These are phyloP conservation scores for Nycticebus coucang DNA, from an alignment of 2,113 vertebrate species.

Conservation along the genomic window DNA sequence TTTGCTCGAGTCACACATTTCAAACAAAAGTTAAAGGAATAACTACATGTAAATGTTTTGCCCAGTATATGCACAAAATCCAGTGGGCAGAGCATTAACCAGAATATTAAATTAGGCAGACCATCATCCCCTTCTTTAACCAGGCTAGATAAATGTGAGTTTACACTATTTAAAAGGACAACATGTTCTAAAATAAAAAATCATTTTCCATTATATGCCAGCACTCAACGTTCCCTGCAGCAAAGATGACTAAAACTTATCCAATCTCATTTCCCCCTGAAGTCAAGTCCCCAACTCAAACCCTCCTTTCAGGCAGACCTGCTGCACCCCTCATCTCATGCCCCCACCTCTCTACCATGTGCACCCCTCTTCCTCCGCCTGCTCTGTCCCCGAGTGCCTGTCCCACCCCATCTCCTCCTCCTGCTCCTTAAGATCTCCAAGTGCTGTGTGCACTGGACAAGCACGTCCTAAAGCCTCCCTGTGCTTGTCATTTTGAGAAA, in stretches of 20 bases:
- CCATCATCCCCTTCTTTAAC: constrained; percentile 34
- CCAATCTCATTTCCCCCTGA: background rate
- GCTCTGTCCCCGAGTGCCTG: background rate
- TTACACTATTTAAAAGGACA: constrained; percentile 65
- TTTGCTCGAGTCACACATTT: constrained; percentile 15
- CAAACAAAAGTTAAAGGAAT: background rate
- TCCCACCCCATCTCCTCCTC: background rate
- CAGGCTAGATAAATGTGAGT: constrained; percentile 43
- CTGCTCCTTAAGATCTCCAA: background rate
- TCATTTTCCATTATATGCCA: constrained; percentile 37
- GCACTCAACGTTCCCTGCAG: constrained; percentile 12
- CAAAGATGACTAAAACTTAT: constrained; percentile 57
- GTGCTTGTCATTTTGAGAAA: background rate
- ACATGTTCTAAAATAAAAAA: constrained; percentile 49
- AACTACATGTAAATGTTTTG: constrained; percentile 26
- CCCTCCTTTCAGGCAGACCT: background rate
- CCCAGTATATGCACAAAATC: background rate
- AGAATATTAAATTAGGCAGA: constrained; percentile 52
- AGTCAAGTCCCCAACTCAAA: constrained; percentile 5
- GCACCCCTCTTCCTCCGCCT: background rate
- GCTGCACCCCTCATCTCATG: background rate
- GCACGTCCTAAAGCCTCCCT: background rate
- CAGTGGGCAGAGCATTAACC: background rate
- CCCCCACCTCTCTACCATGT: background rate
- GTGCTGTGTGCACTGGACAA: background rate